Evolutionary conservation across 2,797 vertebrate species (phyloP), one percentile per base, ranked within the genome.

Genomic region (Enteromius radiatus): DNA sequence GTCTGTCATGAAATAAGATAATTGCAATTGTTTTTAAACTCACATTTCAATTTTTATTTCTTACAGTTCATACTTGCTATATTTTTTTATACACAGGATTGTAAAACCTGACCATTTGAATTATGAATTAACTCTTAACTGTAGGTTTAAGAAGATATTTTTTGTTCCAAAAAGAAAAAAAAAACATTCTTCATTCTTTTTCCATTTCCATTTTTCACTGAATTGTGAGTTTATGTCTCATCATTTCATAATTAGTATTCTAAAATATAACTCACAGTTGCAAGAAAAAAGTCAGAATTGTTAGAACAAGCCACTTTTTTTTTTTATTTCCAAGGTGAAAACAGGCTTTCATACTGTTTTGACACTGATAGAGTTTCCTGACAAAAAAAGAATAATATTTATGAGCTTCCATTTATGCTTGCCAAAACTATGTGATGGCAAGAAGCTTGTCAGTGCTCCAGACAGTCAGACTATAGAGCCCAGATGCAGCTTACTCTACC

Each of bases 401-500:
- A 67, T 56, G 12, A 12, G 67, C 19, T 41, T 56, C 26, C 26
- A 68, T 56, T 76, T 28, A 74, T 14, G 19, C 9, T 33, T 43
- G 36, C 21, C 7, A 81, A 76, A 74, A 80, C 36, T 67, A 11
- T 36, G 45, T 65, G 5, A 76, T 26, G 12, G 17, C n/a, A 41
- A 28, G 33, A 17, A 19, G 14, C 69, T 52, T 17, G 47, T 49
- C 80, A 65, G 61, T 45, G 68, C 11, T 70, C 23, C 69, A 82
- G 61, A 65, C 17, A 10, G 21, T 36, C 28, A 61, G 52, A 19
- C 64, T 63, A 68, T 36, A 43, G 45, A 52, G 85, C 87, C 89
- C 91, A 93, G 91, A 90, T 92, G 92, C 86, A 84, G 84, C 85
- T 81, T 76, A 88, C 86, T 86, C 80, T 76, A 86, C 88, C 86